Evolutionary conservation across 2,113 vertebrate species (phyloP).

Genomic region (Nycticebus coucang): DNA sequence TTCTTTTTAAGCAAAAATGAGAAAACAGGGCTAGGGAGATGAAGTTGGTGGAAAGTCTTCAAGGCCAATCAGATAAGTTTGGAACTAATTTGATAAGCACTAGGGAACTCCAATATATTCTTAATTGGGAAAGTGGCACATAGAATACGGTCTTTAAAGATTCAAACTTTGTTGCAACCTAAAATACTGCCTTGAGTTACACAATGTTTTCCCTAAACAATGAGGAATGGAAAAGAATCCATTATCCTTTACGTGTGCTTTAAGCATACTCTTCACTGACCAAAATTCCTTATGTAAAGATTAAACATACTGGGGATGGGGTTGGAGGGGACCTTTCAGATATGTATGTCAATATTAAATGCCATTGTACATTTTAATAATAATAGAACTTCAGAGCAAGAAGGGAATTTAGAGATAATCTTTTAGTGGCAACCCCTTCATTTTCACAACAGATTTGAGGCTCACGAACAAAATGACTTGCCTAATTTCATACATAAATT

Average conservation of each 20-base stretch:
- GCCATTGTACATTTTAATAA: neutral
- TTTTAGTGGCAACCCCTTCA: neutral
- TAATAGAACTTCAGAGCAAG: conserved; percentile 15
- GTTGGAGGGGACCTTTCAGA: neutral
- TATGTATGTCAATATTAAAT: conserved; percentile 23
- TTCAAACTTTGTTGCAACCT: conserved; percentile 16
- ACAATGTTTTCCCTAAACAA: conserved; percentile 10
- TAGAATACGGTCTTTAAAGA: conserved; percentile 32
- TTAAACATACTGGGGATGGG: neutral
- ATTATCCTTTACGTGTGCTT: neutral
- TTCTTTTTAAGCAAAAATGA: conserved; percentile 60
- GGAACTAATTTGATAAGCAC: conserved; percentile 41
- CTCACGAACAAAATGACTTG: conserved; percentile 36
- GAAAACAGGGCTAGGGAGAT: conserved; percentile 27
- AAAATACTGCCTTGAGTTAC: neutral
- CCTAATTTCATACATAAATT: neutral
- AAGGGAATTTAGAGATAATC: neutral
- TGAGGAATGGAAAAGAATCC: neutral
- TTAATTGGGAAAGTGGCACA: neutral
- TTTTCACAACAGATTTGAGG: conserved; percentile 40
- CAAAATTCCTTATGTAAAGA: neutral
- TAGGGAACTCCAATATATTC: neutral
- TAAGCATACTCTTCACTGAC: neutral
- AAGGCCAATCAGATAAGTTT: neutral
- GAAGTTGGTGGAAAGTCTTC: conserved; percentile 41